Evolutionary conservation across 2,113 vertebrate species (phyloP), one percentile per base, ranked within the genome.

Genomic region (Gallinago undulata): DNA sequence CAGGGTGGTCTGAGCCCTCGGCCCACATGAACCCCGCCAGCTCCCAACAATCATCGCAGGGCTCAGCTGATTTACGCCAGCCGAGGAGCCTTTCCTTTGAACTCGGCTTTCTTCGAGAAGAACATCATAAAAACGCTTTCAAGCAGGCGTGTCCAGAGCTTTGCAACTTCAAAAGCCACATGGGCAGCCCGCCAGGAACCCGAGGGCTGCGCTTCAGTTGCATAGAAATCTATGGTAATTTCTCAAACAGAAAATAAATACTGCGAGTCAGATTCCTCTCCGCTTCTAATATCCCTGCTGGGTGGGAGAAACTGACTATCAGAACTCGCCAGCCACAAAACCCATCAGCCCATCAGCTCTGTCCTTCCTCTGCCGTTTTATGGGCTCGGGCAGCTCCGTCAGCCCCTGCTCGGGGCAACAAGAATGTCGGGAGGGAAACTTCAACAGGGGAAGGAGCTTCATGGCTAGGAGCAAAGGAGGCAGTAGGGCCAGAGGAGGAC

Each of bases 171-270:
- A 84, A 94, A 97, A 94, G 85, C 78, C 67, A 74, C 5, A 27
- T 22, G 75, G 93, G 92, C 76, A 95, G 62, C 64, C 56, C 0
- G 78, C 87, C 88, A 89, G 87, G 74, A 96, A 82, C 89, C 74
- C 30, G 1, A 95, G 79, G 62, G 78, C 85, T 93, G 75, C 0
- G 2, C 76, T 84, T 60, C 50, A 84, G 55, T 66, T 57, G n/a
- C 88, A 80, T 0, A 93, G 81, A 93, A 94, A 81, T 86, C 88
- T 86, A 70, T 35, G 84, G 77, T 72, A 47, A 84, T 79, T 93
- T 62, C 85, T 93, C 85, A 85, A 91, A 78, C 27, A 45, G 78
- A 89, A 97, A 96, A 91, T 73, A 94, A 94, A 94, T 60, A 50
- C 9, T 1, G 10, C 0, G 0, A 86, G 89, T 86, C 90, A 89